Evolutionary conservation across 2,888 invertebrate genomes (phyloP).

Genomic region (Pseudococcus jackbeardsleyi): DNA sequence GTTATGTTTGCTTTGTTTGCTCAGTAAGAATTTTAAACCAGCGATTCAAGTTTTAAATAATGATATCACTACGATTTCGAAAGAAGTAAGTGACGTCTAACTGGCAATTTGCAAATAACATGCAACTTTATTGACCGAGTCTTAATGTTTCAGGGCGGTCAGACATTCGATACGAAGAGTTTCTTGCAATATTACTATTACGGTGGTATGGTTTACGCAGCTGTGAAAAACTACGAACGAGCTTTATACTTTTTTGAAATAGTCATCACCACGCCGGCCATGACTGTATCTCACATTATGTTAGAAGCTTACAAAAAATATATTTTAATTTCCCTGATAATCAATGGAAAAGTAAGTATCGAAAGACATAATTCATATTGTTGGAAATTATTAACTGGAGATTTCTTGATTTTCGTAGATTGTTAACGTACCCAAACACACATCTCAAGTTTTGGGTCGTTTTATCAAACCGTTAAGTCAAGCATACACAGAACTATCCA

Average conservation of each 20-base stretch:
- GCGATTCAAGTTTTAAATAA: conserved; percentile 89
- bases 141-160: conserved; percentile 73
- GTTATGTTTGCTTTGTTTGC: conserved; percentile 90
- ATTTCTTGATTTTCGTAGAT: conserved; percentile 67
- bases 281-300: conserved; percentile 97
- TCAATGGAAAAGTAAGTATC: conserved; percentile 85
- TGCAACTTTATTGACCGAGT: background rate
- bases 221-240: conserved; percentile 91
- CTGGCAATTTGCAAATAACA: background rate
- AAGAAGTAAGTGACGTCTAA: conserved; percentile 75
- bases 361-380: background rate
- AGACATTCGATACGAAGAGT: conserved; percentile 87
- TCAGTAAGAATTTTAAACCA: conserved; percentile 92
- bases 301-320: conserved; percentile 97
- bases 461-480: conserved; percentile 88
- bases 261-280: conserved; percentile 93
- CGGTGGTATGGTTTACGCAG: conserved; percentile 97
- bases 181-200: conserved; percentile 96
- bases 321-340: conserved; percentile 89
- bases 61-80: conserved; percentile 92
- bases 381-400: background rate
- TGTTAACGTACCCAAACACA: conserved; percentile 84
- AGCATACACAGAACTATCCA: conserved; percentile 89
- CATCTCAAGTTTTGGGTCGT: conserved; percentile 88
- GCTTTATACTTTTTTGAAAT: conserved; percentile 97